phyloP scores from a whole-genome alignment of 1,140 invertebrate genomes.

The Matsumurasca onukii region DNA sequence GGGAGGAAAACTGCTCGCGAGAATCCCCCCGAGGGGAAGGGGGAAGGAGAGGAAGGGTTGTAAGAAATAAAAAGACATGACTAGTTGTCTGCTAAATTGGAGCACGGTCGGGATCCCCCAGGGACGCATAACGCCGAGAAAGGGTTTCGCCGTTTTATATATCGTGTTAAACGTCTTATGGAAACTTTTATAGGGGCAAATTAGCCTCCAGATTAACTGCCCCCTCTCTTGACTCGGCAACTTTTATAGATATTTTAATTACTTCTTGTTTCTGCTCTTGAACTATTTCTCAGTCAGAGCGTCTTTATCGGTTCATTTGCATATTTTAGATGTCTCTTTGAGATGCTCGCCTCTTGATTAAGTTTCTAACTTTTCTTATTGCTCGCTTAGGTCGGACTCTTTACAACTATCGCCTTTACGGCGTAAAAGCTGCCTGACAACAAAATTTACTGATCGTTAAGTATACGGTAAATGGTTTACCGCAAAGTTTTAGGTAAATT shows the following conservation, averaged over 20 bases:
- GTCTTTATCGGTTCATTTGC: conserved; percentile 10
- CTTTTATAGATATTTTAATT: conserved; percentile 28
- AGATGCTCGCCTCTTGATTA: too few species aligned
- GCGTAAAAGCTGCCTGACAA: too few species aligned
- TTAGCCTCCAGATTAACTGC: conserved; percentile 20
- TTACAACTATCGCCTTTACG: too few species aligned
- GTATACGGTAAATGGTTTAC: too few species aligned
- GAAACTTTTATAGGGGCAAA: conserved; percentile 23
- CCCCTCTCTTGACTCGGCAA: neutral
- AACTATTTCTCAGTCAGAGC: conserved; percentile 13
- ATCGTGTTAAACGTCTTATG: conserved; percentile 19
- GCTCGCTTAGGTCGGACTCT: too few species aligned
- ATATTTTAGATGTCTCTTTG: conserved; percentile 22
- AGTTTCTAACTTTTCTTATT: too few species aligned
- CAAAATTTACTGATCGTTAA: too few species aligned
- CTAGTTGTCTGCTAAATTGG: conserved; percentile 23
- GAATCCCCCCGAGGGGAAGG: neutral
- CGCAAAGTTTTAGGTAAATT: too few species aligned
- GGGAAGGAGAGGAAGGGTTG: neutral
- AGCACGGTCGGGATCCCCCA: neutral
- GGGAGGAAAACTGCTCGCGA: neutral
- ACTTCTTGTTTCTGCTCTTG: conserved; percentile 4
- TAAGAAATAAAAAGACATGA: conserved; percentile 27
- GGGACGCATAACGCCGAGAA: conserved; percentile 15
- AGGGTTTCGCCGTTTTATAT: conserved; percentile 22